Conservation (phyloP, 2,797 vertebrate species). For the Phalloptychus januarius region DNA sequence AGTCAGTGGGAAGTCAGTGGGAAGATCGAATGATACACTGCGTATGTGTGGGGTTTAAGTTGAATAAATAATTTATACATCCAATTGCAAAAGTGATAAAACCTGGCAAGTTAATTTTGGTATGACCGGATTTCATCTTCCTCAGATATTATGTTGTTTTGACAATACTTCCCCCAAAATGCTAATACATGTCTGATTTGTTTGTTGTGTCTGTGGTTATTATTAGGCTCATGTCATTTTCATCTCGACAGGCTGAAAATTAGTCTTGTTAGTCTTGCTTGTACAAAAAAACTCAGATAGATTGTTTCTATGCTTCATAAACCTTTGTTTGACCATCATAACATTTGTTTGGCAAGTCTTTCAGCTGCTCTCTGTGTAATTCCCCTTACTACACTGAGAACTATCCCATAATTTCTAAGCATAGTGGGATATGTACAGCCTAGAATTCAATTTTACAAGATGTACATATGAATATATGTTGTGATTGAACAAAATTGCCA, state of each 20-base stretch:
- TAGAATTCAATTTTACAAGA: not conserved
- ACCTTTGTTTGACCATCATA: not conserved
- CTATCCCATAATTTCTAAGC: not conserved
- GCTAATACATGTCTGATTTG: not conserved
- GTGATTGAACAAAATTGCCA: not conserved
- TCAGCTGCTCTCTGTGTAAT: not conserved
- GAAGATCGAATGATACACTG: too few relatives aligned
- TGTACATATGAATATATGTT: not conserved
- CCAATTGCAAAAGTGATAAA: not conserved
- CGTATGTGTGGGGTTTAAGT: too few relatives aligned
- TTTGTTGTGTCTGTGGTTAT: not conserved
- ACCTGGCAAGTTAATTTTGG: not conserved
- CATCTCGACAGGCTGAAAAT: not conserved
- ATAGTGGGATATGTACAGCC: not conserved
- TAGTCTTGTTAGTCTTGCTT: not conserved
- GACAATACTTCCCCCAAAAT: not conserved
- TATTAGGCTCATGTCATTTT: not conserved
- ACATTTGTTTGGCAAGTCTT: not conserved
- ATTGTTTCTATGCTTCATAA: not conserved
- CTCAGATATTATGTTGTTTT: not conserved
- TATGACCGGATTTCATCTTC: not conserved
- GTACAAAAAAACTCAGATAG: not conserved
- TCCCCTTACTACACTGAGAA: not conserved
- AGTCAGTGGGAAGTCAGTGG: too few relatives aligned
- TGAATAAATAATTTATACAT: too few relatives aligned